Percentiles rank a stretch among this genome's conserved stretches.
Evolutionary conservation across 2,113 vertebrate genomes (phyloP).

Genomic region (Poeciliopsis turrubarensis): DNA sequence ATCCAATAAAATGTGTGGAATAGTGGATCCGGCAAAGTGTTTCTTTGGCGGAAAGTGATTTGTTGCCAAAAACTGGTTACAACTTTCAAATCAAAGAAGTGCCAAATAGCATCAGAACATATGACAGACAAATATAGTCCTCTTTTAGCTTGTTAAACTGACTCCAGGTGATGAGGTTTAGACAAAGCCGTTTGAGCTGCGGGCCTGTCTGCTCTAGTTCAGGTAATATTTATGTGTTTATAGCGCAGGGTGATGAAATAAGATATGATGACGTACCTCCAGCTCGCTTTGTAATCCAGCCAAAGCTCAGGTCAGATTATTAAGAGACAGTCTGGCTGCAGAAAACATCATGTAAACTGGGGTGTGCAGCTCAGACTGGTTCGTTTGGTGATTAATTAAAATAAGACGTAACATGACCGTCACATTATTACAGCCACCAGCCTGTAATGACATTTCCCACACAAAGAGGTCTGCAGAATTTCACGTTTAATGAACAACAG

Average conservation of each 20-base stretch:
- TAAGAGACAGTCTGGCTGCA: no score
- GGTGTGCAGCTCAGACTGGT: no score
- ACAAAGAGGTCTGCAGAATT: no score
- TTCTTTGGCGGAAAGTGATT: not conserved
- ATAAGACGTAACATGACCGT: no score
- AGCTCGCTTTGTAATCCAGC: not conserved
- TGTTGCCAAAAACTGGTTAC: not conserved
- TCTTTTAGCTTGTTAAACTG: not conserved
- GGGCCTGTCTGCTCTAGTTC: not conserved
- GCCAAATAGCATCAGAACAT: not conserved
- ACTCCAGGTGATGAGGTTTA: no score
- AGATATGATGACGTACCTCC: not conserved
- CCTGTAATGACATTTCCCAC: no score
- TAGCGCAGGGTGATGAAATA: not conserved
- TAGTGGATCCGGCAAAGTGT: not conserved
- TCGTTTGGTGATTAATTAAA: no score
- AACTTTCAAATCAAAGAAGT: not conserved
- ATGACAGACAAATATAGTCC: not conserved
- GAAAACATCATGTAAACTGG: no score
- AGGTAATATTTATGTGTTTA: not conserved
- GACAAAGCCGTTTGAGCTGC: not conserved
- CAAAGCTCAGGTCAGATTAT: not conserved
- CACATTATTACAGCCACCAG: no score
- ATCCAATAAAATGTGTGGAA: conserved; percentile 26
- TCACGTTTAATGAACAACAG: not conserved